phyloP scores from a whole-genome alignment of 1,140 invertebrate species.

The Halictus rubicundus region DNA sequence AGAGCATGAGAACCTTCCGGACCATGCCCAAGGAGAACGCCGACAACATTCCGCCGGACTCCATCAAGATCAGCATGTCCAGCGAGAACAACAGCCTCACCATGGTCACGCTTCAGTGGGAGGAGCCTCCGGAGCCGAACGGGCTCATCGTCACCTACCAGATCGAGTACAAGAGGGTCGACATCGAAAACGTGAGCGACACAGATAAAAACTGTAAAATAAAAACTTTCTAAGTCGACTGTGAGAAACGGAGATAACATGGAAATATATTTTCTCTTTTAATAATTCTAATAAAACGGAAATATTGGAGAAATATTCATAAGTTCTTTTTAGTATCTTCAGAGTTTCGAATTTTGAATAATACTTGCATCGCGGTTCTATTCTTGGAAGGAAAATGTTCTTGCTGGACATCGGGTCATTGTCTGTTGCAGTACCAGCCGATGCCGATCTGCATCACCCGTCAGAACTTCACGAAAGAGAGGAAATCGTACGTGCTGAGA shows the following conservation, averaged over 20 bases:
- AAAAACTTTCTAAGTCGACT: too few species aligned
- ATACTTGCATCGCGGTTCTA: too few species aligned
- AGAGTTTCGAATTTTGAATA: too few species aligned
- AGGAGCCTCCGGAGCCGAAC: conserved; percentile 90
- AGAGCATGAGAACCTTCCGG: conserved; percentile 79
- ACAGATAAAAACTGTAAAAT: too few species aligned
- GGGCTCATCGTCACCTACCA: conserved; percentile 91
- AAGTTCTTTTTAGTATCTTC: too few species aligned
- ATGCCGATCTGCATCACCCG: conserved; percentile 82
- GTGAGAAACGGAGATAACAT: too few species aligned
- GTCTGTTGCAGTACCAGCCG: conserved; percentile 66
- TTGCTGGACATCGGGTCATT: too few species aligned
- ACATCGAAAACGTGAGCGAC: conserved; percentile 82
- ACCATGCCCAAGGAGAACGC: conserved; percentile 78
- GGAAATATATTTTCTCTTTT: too few species aligned
- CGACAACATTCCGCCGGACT: conserved; percentile 81
- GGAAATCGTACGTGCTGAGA: conserved; percentile 74
- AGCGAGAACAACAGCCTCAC: conserved; percentile 74
- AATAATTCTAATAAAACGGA: too few species aligned
- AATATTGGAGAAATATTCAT: too few species aligned
- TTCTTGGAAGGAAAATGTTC: too few species aligned
- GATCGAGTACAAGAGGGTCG: conserved; percentile 86
- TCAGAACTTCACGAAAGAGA: conserved; percentile 72
- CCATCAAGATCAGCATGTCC: conserved; percentile 75
- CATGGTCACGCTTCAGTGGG: conserved; percentile 86